Base-by-base conservation (phyloP, 2,888 invertebrate species). In the Dexiosoma caninum region DNA sequence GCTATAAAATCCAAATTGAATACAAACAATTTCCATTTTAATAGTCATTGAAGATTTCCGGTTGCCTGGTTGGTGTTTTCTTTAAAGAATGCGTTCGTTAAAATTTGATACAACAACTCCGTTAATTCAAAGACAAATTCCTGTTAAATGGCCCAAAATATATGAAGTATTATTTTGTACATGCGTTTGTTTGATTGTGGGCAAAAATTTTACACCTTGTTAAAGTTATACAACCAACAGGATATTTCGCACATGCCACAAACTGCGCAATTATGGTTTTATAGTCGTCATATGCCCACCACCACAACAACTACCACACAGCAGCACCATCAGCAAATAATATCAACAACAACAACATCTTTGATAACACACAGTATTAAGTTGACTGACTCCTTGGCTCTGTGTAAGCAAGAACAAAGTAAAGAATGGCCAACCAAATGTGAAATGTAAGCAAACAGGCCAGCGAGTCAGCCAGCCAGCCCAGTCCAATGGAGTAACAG, bases 241-340 rank as follows among this genome's bases (percentile, higher is more conserved):
- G 84, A 84, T 84, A 82, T 72, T 64, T 83, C 78, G 83, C 83
- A 84, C 79, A 84, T 83, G 83, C 84, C 84, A 81, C 84, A 83
- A 83, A 84, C 83, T 82, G 82, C 79, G 83, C 83, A 84, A 83
- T 82, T 82, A 83, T 82, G 76, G 74, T 74, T 74, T 77, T 75
- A 32, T 14, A 42, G 16, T 55, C 19, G 9, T n/a, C n/a, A n/a
- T 59, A 16, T 66, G 64, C 62, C 51, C 62, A 69, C 37, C 46
- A 81, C 16, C 55, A 53, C 12, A 27, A 32, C 46, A 49, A 66
- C 7, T 44, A 57, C 8, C 42, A 21, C 40, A n/a, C n/a, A n/a
- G n/a, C n/a, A 44, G 21, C 14, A 30, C 10, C 2, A 16, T n/a
- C 12, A 46, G n/a, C 40, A 64, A 35, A n/a, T 35, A 64, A 14